These are phyloP conservation scores for Polydrusus tereticollis DNA, from an alignment of 2,888 invertebrate genomes.

Conservation along the genomic window DNA sequence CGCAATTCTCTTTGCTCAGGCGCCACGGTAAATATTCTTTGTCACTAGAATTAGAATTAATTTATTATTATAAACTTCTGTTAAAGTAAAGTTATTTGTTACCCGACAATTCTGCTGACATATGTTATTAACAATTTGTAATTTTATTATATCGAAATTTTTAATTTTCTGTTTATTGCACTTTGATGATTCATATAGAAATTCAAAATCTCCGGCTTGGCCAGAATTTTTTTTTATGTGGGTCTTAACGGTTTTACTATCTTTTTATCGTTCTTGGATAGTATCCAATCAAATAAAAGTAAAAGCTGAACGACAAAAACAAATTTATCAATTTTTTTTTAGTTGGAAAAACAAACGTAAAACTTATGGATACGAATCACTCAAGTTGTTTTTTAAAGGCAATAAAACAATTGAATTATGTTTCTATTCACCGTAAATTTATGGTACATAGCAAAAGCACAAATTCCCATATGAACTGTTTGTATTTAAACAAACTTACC, in stretches of 20 bases:
- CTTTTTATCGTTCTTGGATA: not conserved
- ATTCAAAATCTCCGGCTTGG: not conserved
- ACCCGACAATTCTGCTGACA: too few relatives aligned
- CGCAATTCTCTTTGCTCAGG: too few relatives aligned
- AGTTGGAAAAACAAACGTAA: not conserved
- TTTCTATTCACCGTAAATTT: not conserved
- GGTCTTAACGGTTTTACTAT: conserved; percentile 3
- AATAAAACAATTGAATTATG: not conserved
- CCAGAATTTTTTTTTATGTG: not conserved
- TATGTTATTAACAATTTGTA: too few relatives aligned
- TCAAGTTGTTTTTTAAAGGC: not conserved
- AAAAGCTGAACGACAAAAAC: not conserved
- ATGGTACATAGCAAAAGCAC: too few relatives aligned
- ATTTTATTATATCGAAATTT: too few relatives aligned
- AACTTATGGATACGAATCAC: not conserved
- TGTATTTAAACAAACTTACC: too few relatives aligned
- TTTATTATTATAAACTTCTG: too few relatives aligned
- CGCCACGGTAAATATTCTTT: too few relatives aligned
- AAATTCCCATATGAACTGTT: too few relatives aligned
- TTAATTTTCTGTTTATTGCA: too few relatives aligned
- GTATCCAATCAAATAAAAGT: conserved; percentile 15
- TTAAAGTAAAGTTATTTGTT: too few relatives aligned
- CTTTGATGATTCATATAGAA: not conserved
- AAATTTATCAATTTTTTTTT: conserved; percentile 4
- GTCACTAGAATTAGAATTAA: too few relatives aligned